Base-by-base conservation (phyloP, 1,140 invertebrate genomes). In the Microvelia longipes region DNA sequence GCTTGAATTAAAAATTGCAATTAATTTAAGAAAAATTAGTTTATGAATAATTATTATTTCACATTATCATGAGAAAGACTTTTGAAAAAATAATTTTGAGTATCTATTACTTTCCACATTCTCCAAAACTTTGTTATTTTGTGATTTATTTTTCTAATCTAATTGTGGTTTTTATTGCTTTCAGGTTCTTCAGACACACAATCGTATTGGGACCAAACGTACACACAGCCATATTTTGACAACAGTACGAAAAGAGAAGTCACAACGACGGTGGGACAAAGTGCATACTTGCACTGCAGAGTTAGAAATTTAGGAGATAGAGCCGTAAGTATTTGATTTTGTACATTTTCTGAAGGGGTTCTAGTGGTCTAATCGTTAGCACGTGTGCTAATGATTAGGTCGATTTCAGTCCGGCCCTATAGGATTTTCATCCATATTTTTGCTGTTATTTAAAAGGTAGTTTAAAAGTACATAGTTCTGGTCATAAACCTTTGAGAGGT, bases 161-260 rank as follows among this genome's bases (percentile, higher is more conserved):
- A 50, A 50, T 19, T 50, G 5, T 50, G 5, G 35, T 11, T 64
- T 64, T 26, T 14, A 5, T 64, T 24, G 5, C 15, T 64, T 26
- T 64, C 25, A 64, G 62, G 62, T 64, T 64, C 62, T 26, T 64
- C 62, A 26, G 62, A 64, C 24, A 5, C 69, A 14, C 76, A 76
- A 68, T 74, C 75, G 63, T 86, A 85, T 72, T 87, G 85, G 85
- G 85, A 87, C 72, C 85, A 87, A 75, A 87, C 89, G 1, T 89
- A 91, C 76, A 88, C 88, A 69, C 89, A 91, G 78, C 92, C 92
- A 28, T 92, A 92, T 81, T 94, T 94, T 80, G 91, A 94, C 82
- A 93, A 93, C 81, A 87, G 88, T 72, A 92, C 91, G 50, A 86
- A 85, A 74, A 83, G 88, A 68, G 91, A 93, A 77, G 86, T 90